Evolutionary conservation across 2,888 invertebrate species (phyloP).

Genomic region (Hirtodrosophila confusa): DNA sequence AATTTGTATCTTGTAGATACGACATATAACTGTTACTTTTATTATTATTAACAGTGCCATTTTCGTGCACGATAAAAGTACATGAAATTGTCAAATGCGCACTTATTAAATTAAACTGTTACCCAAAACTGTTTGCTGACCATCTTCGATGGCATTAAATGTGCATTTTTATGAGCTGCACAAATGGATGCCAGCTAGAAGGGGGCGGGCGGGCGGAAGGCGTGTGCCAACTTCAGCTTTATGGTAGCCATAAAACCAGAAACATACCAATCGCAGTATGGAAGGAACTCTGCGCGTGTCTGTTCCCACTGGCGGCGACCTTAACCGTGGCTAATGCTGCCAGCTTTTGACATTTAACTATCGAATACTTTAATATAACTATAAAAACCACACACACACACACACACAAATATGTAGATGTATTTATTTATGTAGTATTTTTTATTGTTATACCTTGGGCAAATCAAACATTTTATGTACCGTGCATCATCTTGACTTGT

Average conservation of each 20-base stretch:
- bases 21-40: background rate
- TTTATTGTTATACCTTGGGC: conserved; percentile 53
- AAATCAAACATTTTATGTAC: conserved; percentile 38
- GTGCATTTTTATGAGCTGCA: conserved; percentile 52
- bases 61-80: conserved; percentile 9
- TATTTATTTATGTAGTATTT: conserved; percentile 14
- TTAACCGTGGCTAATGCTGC: conserved; percentile 40
- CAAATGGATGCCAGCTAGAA: background rate
- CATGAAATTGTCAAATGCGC: conserved; percentile 1
- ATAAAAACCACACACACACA: conserved; percentile 3
- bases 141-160: conserved; percentile 44
- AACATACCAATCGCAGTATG: background rate
- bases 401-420: background rate
- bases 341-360: conserved; percentile 46
- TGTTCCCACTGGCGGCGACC: conserved; percentile 23
- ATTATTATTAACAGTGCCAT: conserved; percentile 6
- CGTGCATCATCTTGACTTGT: conserved; percentile 3
- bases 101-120: conserved; percentile 10
- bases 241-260: conserved; percentile 47
- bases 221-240: conserved; percentile 41
- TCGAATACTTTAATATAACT: conserved; percentile 31
- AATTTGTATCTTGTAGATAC: too few relatives aligned
- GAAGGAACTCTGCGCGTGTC: conserved; percentile 18
- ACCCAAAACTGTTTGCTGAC: conserved; percentile 19
- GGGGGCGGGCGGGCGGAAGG: conserved; percentile 2